These are phyloP conservation scores for Neolamprologus falcicula DNA, from an alignment of 2,113 vertebrate species.

Conservation along the genomic window DNA sequence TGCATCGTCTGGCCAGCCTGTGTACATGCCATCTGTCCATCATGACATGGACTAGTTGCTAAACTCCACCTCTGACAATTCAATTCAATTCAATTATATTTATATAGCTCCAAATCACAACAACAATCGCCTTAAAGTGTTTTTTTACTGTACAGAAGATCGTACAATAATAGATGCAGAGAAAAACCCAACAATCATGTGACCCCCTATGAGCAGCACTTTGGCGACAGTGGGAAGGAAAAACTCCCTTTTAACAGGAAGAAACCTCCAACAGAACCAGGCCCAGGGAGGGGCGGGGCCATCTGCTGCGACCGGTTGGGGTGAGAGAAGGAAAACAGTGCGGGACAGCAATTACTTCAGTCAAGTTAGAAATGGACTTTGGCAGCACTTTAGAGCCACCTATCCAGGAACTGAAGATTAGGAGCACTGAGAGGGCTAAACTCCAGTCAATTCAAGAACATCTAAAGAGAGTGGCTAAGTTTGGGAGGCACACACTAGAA, in stretches of 20 bases:
- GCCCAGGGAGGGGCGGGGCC: too few species aligned
- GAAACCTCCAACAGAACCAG: fast-evolving
- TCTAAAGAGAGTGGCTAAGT: not conserved
- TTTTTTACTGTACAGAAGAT: not conserved
- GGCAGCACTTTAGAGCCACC: not conserved
- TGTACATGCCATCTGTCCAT: too few species aligned
- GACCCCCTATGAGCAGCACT: too few species aligned
- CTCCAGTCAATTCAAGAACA: not conserved
- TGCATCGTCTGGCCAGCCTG: too few species aligned
- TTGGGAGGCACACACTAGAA: not conserved
- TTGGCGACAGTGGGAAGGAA: too few species aligned
- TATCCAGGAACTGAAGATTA: not conserved
- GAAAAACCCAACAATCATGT: fast-evolving
- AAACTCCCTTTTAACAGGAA: too few species aligned
- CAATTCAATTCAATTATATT: not conserved
- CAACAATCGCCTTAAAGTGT: fast-evolving
- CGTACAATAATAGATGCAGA: too few species aligned
- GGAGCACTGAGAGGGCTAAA: not conserved
- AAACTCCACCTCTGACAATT: not conserved
- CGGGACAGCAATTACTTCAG: too few species aligned
- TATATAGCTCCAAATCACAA: not conserved
- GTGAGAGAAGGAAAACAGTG: fast-evolving
- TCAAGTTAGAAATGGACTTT: not conserved
- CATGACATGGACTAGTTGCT: fast-evolving
- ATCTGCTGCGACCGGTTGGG: fast-evolving